Conservation (phyloP, 2,113 vertebrate species). For the Hylia prasina region DNA sequence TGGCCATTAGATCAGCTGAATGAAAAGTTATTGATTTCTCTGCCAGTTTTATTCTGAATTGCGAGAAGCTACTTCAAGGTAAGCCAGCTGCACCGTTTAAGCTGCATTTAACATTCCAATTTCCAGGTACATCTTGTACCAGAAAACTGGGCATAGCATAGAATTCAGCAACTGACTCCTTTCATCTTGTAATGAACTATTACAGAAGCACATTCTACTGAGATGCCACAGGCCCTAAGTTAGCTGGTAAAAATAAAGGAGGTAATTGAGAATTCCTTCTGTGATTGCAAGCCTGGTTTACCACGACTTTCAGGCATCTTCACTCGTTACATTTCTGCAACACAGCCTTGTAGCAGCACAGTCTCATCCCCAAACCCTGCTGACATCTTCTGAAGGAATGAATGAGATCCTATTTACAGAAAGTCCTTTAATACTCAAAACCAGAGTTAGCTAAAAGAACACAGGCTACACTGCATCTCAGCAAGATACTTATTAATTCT, state of each 20-base stretch:
- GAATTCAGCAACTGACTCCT: neutral
- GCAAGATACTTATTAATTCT: neutral
- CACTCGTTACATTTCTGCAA: neutral
- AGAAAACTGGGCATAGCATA: neutral
- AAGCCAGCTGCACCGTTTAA: neutral
- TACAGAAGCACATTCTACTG: neutral
- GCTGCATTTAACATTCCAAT: neutral
- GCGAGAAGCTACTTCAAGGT: neutral
- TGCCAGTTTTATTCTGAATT: neutral
- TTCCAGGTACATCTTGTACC: neutral
- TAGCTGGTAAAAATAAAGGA: neutral
- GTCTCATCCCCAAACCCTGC: neutral
- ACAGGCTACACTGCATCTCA: neutral
- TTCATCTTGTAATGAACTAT: neutral
- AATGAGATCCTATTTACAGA: neutral
- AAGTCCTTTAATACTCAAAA: neutral
- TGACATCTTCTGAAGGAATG: neutral
- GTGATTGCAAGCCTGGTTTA: neutral
- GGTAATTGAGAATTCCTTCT: neutral
- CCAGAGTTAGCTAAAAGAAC: neutral
- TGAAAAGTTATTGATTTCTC: neutral
- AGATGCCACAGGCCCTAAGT: neutral
- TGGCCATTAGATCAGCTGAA: neutral
- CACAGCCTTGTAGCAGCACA: neutral
- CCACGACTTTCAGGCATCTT: neutral